Conservation (phyloP, 1,140 invertebrate species). For the Radopholus similis region DNA sequence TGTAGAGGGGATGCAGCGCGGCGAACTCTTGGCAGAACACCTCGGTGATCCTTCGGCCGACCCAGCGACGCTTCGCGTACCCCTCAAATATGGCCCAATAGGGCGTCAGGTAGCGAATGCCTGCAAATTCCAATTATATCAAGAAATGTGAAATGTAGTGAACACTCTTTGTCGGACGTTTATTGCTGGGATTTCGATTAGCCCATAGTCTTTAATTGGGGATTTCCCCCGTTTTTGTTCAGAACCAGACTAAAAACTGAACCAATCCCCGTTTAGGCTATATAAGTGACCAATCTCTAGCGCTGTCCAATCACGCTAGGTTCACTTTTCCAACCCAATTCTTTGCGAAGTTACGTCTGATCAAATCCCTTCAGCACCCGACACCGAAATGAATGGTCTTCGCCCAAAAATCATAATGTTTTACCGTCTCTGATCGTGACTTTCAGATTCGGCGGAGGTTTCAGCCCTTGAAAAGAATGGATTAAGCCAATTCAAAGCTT, state of each 20-base stretch:
- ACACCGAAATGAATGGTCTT: too few species aligned
- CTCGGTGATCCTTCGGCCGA: conserved; percentile 85
- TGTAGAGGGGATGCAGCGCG: conserved; percentile 46
- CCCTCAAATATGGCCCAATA: conserved; percentile 78
- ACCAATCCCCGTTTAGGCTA: too few species aligned
- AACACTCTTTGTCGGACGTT: background rate
- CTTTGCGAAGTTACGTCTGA: too few species aligned
- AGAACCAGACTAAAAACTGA: background rate
- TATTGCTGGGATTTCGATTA: background rate
- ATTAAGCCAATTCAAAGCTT: too few species aligned
- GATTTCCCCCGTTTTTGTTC: background rate
- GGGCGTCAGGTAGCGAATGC: conserved; percentile 92
- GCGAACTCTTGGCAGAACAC: conserved; percentile 79
- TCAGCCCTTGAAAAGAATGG: too few species aligned
- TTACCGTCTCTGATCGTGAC: too few species aligned
- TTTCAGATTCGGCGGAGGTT: too few species aligned
- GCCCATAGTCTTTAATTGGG: background rate
- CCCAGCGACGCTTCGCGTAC: conserved; percentile 94
- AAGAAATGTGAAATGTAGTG: background rate
- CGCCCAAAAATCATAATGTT: too few species aligned
- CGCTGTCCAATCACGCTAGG: too few species aligned
- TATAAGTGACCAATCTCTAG: too few species aligned
- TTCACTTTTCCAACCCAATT: too few species aligned
- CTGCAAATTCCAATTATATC: conserved; percentile 65
- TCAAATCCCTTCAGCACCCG: too few species aligned